Base-by-base conservation (phyloP, 2,888 invertebrate species). In the Microplitis deprimator region DNA sequence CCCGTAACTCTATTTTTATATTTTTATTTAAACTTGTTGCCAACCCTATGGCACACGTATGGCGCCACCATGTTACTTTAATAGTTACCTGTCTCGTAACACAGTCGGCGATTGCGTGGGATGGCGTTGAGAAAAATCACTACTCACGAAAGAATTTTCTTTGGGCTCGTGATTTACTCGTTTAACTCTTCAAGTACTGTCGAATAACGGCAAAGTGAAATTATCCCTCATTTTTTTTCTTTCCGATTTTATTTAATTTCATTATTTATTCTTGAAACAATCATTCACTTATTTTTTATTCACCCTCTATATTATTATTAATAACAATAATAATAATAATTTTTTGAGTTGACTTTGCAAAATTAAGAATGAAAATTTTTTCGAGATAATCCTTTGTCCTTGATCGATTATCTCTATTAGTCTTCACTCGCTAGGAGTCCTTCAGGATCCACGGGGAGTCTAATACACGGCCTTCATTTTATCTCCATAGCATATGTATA, bases 351-450 rank as follows among this genome's bases (percentile, higher is more conserved):
- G 50, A 13, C 4, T 50, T 29, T 4, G 29, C 29, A 29, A 6
- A 50, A 50, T 50, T 50, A 50, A 50, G 13, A 50, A 50, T 50
- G 13, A 50, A 2, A 50, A 50, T 29, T 29, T 77, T 50, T 40
- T 6, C n/a, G 13, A n/a, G 62, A 13, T 62, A 40, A 64, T 68
- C 59, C 71, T 20, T 75, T 77, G 74, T 71, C 74, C 68, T 71
- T 77, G 74, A 77, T 75, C 62, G 74, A 77, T 77, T 75, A 65
- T 40, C 74, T 17, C 60, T 13, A 71, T 77, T 67, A 70, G 70
- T 70, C 61, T 77, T 61, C 20, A 39, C 77, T 65, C 67, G 7
- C 65, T 68, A 61, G 74, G 73, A 70, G 67, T 74, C 67, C 68
- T 59, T 16, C 10, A 60, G 65, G 41, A 10, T 73, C 74, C 29